Conservation (phyloP, 2,113 vertebrate species). For the Erythrolamprus reginae region DNA sequence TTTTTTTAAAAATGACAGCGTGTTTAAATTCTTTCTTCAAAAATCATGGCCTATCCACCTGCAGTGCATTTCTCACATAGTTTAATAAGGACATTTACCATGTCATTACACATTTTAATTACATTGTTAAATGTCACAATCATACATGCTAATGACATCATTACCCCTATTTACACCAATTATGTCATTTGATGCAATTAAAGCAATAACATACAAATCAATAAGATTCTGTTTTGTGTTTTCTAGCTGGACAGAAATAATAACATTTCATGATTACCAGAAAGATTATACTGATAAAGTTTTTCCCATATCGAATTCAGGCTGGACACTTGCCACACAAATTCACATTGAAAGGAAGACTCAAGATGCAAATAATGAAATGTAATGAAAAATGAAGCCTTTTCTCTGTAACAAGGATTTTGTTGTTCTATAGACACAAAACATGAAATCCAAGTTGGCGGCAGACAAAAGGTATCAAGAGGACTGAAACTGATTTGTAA, state of each 20-base stretch:
- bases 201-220: constrained; percentile 67
- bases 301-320: constrained; percentile 4
- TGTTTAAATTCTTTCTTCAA: constrained; percentile 44
- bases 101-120: constrained; percentile 69
- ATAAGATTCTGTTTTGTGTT: constrained; percentile 65
- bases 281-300: constrained; percentile 2
- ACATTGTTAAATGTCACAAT: constrained; percentile 69
- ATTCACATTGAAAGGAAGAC: neutral
- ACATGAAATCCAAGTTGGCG: neutral
- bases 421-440: neutral
- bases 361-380: neutral
- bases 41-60: constrained; percentile 58
- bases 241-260: constrained; percentile 52
- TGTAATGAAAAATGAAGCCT: neutral
- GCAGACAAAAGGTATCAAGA: neutral
- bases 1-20: constrained; percentile 49
- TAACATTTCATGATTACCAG: constrained; percentile 33
- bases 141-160: constrained; percentile 70
- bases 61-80: constrained; percentile 52
- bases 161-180: constrained; percentile 71
- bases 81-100: constrained; percentile 64
- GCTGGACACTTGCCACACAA: neutral
- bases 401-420: neutral
- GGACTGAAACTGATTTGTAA: neutral
- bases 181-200: constrained; percentile 71